Base-by-base conservation (phyloP, 2,797 vertebrate genomes). In the Rhynchotus rufescens region DNA sequence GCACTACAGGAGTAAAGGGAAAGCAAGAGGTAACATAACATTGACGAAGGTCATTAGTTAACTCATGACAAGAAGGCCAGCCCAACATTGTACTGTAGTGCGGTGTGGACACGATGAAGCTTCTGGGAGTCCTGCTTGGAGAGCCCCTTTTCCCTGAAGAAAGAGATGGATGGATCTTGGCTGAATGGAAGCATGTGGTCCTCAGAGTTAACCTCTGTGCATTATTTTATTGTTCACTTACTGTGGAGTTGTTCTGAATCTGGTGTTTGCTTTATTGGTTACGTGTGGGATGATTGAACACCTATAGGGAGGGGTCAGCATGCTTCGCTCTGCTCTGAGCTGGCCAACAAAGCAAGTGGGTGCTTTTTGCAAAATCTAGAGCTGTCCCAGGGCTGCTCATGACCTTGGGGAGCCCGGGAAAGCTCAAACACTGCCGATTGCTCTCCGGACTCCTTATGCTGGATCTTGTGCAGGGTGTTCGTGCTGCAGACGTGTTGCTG, bases 241-340 rank as follows among this genome's bases (percentile, higher is more conserved):
- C 40, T 67, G 12, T 1, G 30, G 47, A 38, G 52, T 28, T 60
- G n/a, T 7, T 84, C 71, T 57, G 42, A 15, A 36, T 49, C 47
- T 28, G 34, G 22, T 40, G 7, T 66, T 36, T 62, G 20, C 80
- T 93, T 76, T 26, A 15, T 5, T 28, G 72, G 42, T 12, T 32
- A 4, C 3, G 7, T 34, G 17, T 5, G 15, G 56, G 34, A 32
- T 79, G 47, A 6, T 64, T 0, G 0, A 45, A 9, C 7, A 28
- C 30, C 7, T 57, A 1, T 28, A 23, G 38, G 57, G 22, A 51
- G 5, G 61, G 9, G 4, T 10, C 8, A 28, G 9, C 15, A 9
- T 54, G 52, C 52, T 30, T 54, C 19, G 28, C 52, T 30, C 17
- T 26, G 3, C 32, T 9, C 23, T 23, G 30, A 52, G 23, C 71